Conservation (phyloP, 2,888 invertebrate genomes). For the Acrocera orbiculus region DNA sequence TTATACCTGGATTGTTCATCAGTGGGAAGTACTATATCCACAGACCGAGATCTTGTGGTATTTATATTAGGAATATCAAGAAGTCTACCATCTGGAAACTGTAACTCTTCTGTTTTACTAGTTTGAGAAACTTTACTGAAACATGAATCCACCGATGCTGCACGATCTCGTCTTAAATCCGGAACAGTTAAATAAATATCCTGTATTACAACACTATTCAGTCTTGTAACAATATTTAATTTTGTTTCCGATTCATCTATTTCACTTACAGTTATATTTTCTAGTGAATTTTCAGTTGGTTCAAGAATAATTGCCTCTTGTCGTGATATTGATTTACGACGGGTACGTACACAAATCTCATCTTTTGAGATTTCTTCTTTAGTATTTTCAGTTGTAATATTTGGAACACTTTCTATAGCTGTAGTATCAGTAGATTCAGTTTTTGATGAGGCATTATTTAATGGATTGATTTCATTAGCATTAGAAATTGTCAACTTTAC, state of each 20-base stretch:
- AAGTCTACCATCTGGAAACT: slow-evolving; percentile 37
- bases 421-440: no score
- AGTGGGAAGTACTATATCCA: slow-evolving; percentile 75
- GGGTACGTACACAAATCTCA: no score
- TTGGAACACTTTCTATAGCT: no score
- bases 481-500: slow-evolving; percentile 47
- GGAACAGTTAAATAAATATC: slow-evolving; percentile 68
- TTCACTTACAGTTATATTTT: slow-evolving; percentile 31
- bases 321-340: slow-evolving; percentile 58
- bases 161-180: slow-evolving; percentile 65
- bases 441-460: no score
- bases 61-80: slow-evolving; percentile 54
- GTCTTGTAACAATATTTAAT: slow-evolving; percentile 18
- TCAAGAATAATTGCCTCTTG: slow-evolving; percentile 70
- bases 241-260: slow-evolving; percentile 15
- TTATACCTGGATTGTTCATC: slow-evolving; percentile 72
- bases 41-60: slow-evolving; percentile 58
- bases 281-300: slow-evolving; percentile 50
- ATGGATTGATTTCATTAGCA: no score
- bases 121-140: slow-evolving; percentile 60
- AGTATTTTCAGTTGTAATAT: no score
- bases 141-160: slow-evolving; percentile 75
- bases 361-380: no score
- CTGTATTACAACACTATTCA: slow-evolving; percentile 34
- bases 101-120: slow-evolving; percentile 50